These are phyloP conservation scores for Squalus acanthias DNA, from an alignment of 2,797 vertebrate species.

Conservation along the genomic window DNA sequence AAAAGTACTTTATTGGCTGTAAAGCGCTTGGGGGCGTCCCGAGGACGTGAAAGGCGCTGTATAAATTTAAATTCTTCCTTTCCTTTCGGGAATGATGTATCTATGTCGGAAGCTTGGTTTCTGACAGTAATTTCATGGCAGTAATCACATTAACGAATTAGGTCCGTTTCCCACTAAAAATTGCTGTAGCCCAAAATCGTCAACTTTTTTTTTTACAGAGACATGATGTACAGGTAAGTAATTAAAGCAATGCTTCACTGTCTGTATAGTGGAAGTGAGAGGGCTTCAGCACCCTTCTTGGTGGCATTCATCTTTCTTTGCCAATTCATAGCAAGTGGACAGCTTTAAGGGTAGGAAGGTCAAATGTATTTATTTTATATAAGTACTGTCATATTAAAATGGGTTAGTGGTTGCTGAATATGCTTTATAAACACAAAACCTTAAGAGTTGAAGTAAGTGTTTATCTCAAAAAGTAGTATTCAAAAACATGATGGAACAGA, in stretches of 20 bases:
- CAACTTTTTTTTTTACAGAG: background rate
- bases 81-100: background rate
- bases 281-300: background rate
- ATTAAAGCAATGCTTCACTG: background rate
- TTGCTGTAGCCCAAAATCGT: background rate
- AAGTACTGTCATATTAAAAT: background rate
- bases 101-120: background rate
- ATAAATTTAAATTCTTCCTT: background rate
- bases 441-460: background rate
- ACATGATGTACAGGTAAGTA: background rate
- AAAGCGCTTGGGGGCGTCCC: background rate
- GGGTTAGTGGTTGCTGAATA: background rate
- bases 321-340: background rate
- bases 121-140: background rate
- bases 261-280: background rate
- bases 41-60: background rate
- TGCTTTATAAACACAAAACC: background rate
- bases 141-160: background rate
- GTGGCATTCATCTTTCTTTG: background rate
- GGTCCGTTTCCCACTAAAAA: background rate
- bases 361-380: too few species aligned
- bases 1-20: background rate
- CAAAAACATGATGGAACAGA: background rate
- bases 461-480: background rate
- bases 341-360: background rate